Conservation (phyloP, 2,113 vertebrate species). For the Pedionomus torquatus region DNA sequence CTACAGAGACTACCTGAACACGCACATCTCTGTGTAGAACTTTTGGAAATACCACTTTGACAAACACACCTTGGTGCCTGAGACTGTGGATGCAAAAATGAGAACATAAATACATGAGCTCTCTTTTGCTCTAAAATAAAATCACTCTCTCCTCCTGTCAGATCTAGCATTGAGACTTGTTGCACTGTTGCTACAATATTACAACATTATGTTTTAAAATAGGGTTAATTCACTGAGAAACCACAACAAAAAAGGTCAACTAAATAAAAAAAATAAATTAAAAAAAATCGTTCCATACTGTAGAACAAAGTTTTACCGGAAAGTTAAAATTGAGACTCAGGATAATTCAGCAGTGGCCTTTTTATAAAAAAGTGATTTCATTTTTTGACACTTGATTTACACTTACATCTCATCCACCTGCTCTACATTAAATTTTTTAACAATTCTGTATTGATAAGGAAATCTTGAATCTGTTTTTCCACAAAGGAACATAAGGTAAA, state of each 20-base stretch:
- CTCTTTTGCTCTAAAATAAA: not conserved
- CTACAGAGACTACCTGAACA: not conserved
- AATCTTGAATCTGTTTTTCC: not conserved
- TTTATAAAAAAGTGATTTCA: not conserved
- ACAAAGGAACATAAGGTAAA: not conserved
- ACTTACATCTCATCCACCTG: not conserved
- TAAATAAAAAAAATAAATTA: not conserved
- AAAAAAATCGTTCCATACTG: not conserved
- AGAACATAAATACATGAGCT: not conserved
- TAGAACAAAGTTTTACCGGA: not conserved
- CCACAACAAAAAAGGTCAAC: not conserved
- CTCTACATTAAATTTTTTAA: not conserved
- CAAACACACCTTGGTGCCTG: not conserved
- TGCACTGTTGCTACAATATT: not conserved
- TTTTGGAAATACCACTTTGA: not conserved
- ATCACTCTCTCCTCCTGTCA: not conserved
- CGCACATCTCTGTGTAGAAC: accelerated
- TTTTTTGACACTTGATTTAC: not conserved
- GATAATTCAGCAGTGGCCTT: not conserved
- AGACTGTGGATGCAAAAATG: not conserved
- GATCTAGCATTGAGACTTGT: not conserved
- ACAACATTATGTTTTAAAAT: not conserved
- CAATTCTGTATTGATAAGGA: not conserved
- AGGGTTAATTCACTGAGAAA: not conserved
- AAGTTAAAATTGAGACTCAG: not conserved